Evolutionary conservation across 2,888 invertebrate genomes (phyloP).

Genomic region (Eustalomyia histrio): DNA sequence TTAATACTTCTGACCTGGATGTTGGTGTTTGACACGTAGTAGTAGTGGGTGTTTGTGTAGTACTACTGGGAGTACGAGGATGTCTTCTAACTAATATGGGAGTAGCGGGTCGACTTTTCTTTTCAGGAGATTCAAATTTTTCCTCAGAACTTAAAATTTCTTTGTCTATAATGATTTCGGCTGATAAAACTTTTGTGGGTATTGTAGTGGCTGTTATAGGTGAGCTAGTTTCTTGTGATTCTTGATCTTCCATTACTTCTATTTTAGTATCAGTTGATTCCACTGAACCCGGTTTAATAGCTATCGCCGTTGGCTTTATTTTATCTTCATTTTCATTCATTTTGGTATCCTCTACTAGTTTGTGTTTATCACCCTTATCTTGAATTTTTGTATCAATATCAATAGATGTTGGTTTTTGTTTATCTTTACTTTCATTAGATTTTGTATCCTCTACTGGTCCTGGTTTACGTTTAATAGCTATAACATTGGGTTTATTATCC

Average conservation of each 20-base stretch:
- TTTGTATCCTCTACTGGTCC: neutral
- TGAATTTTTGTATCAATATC: slow-evolving; percentile 52
- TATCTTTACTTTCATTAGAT: neutral
- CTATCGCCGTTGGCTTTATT: slow-evolving; percentile 6
- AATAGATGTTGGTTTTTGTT: slow-evolving; percentile 56
- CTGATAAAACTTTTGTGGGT: slow-evolving; percentile 62
- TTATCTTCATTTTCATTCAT: slow-evolving; percentile 1
- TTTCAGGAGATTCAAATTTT: slow-evolving; percentile 77
- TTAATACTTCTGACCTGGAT: slow-evolving; percentile 57
- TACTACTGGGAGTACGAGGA: slow-evolving; percentile 73
- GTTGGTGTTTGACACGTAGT: slow-evolving; percentile 13
- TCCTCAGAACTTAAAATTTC: slow-evolving; percentile 77
- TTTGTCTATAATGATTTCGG: slow-evolving; percentile 72
- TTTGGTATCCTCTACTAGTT: too few species aligned
- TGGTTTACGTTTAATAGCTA: slow-evolving; percentile 51
- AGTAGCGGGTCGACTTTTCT: slow-evolving; percentile 74
- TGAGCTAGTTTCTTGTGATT: slow-evolving; percentile 18
- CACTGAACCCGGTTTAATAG: neutral
- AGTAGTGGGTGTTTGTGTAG: slow-evolving; percentile 55
- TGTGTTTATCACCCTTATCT: too few species aligned
- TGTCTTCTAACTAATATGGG: slow-evolving; percentile 77
- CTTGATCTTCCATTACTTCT: neutral
- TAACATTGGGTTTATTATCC: slow-evolving; percentile 32
- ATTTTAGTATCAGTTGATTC: neutral
- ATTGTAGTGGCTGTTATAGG: slow-evolving; percentile 27